These are phyloP conservation scores for Vanessa cardui DNA, from an alignment of 2,888 invertebrate species.

Conservation along the genomic window DNA sequence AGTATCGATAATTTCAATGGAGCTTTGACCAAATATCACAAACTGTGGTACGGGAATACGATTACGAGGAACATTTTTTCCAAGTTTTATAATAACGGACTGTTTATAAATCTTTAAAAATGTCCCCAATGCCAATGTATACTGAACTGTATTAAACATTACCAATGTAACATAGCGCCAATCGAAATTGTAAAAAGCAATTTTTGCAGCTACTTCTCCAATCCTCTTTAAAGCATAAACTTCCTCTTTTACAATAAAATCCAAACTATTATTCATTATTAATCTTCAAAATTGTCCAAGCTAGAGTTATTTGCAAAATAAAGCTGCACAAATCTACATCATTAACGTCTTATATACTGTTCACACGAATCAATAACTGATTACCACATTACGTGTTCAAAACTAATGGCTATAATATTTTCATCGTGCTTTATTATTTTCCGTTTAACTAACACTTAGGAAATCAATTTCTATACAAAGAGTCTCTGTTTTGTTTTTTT, in stretches of 20 bases:
- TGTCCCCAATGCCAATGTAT: conserved; percentile 48
- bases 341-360: background rate
- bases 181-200: conserved; percentile 61
- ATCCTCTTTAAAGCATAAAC: conserved; percentile 44
- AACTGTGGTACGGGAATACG: conserved; percentile 49
- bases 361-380: conserved; percentile 24
- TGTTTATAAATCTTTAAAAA: conserved; percentile 54
- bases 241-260: conserved; percentile 42
- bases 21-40: conserved; percentile 54
- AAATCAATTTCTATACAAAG: conserved; percentile 32
- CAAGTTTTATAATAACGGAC: conserved; percentile 50
- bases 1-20: conserved; percentile 49
- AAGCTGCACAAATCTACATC: background rate
- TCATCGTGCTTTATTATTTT: conserved; percentile 19
- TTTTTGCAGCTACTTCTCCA: conserved; percentile 56
- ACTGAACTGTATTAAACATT: conserved; percentile 48
- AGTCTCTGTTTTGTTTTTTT: conserved; percentile 34
- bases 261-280: conserved; percentile 39
- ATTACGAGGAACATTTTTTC: conserved; percentile 46
- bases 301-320: background rate
- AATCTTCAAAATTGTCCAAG: conserved; percentile 14
- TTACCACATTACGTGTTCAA: conserved; percentile 36
- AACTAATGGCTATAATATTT: conserved; percentile 23
- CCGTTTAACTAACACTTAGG: background rate
- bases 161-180: conserved; percentile 60